Base-by-base conservation (phyloP, 2,888 invertebrate species). In the Mellilla xanthometata region DNA sequence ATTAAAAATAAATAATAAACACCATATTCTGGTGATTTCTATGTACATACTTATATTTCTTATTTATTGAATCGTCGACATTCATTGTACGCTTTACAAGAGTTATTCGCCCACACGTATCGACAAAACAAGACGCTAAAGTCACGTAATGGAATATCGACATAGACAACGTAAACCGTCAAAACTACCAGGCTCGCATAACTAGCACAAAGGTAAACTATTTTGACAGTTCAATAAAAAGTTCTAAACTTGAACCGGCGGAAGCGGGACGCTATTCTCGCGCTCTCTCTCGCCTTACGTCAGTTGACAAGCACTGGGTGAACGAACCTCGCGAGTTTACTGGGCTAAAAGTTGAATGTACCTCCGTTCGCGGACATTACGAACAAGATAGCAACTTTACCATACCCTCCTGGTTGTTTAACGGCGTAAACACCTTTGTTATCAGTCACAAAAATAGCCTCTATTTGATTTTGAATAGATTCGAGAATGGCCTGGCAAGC, bases 301-400 rank as follows among this genome's bases (percentile, higher is more conserved):
- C 86, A 87, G 84, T 86, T 88, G 88, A 89, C 89, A 88, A 88
- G 86, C 83, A 89, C 73, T 90, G 88, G 90, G 90, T 90, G 90
- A 90, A 89, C 76, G 90, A 89, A 88, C 90, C 84, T 75, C 57
- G 76, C 72, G 88, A 90, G 90, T 90, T 90, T 90, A 90, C 89
- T 90, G 82, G 90, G 90, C 89, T 90, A 90, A 90, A 90, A 90
- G 90, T 89, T 90, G 89, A 90, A 89, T 78, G 90, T 86, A 88
- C 88, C 84, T 81, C 83, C 85, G 86, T 87, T 87, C 88, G 89
- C 89, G 88, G 88, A 88, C 88, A 86, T 88, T 84, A 88, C 87
- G 85, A 88, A 88, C 87, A 88, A 89, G 88, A 89, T 89, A 89
- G 87, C 87, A 87, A 89, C 87, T 89, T 85, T 81, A 86, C 84